phyloP scores from a whole-genome alignment of 35 echinoderm and acorn worm species.

The Apostichopus parvimensis region DNA sequence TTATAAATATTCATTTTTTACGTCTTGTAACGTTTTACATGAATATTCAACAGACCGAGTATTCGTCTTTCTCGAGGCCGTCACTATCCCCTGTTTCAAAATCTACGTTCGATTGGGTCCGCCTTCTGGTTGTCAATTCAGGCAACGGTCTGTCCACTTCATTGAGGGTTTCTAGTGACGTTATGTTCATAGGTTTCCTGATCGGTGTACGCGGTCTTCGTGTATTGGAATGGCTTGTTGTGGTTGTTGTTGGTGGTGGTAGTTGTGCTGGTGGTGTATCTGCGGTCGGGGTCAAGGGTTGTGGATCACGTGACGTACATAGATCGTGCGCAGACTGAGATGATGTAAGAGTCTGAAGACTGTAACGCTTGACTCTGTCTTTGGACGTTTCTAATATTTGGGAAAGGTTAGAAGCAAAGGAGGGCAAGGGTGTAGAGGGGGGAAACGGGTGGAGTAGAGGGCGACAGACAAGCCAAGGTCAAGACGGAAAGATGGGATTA shows the following conservation, averaged over 20 bases:
- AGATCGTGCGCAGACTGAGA: constrained; percentile 56
- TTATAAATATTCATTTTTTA: not conserved
- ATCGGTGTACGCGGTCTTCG: constrained; percentile 39
- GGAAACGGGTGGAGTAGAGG: not conserved
- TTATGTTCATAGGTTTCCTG: constrained; percentile 47
- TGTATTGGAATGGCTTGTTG: not conserved
- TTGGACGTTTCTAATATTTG: constrained; percentile 36
- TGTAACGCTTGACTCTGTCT: constrained; percentile 52
- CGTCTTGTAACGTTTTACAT: not conserved
- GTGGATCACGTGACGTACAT: constrained; percentile 36
- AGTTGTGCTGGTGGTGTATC: not conserved
- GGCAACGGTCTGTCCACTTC: constrained; percentile 18
- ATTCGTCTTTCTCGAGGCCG: not conserved
- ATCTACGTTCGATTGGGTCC: constrained; percentile 38
- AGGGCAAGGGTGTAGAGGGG: not conserved
- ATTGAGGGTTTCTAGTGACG: constrained; percentile 44
- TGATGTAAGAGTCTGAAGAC: constrained; percentile 41
- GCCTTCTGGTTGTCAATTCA: constrained; percentile 29
- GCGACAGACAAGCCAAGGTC: constrained; percentile 24
- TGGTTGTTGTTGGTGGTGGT: not conserved
- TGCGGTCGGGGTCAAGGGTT: constrained; percentile 31
- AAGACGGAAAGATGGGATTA: constrained; percentile 14
- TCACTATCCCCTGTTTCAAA: constrained; percentile 33
- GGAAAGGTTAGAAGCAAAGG: not conserved
- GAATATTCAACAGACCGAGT: constrained; percentile 33